Percentiles rank a stretch among this genome's conserved stretches.
These are phyloP conservation scores for Serinus canaria DNA, from an alignment of 2,113 vertebrate species.

Conservation along the genomic window DNA sequence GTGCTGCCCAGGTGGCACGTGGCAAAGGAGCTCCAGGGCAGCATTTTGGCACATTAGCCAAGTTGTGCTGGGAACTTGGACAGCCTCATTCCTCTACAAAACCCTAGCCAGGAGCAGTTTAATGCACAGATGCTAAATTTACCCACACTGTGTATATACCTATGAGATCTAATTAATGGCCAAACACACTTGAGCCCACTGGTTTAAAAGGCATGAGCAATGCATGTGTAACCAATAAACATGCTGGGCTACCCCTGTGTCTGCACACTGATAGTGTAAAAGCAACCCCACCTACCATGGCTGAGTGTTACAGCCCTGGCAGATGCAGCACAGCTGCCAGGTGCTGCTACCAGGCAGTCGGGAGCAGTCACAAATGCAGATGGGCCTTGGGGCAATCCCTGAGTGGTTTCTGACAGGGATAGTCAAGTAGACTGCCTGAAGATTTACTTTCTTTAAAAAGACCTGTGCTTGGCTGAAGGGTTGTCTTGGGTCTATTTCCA, in stretches of 20 bases:
- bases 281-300: background rate
- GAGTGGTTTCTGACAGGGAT: background rate
- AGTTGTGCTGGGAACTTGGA: background rate
- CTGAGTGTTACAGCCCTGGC: background rate
- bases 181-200: background rate
- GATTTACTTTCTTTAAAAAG: background rate
- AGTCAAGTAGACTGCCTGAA: background rate
- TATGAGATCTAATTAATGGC: background rate
- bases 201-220: background rate
- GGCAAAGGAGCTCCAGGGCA: background rate
- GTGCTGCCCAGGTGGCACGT: background rate
- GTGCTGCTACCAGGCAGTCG: background rate
- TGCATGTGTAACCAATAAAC: conserved; percentile 4
- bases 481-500: background rate
- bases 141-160: background rate
- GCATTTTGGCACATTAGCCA: background rate
- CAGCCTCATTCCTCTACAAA: background rate
- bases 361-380: background rate
- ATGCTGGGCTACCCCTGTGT: background rate
- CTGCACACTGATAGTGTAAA: background rate
- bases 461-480: background rate
- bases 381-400: background rate
- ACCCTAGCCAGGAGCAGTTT: background rate
- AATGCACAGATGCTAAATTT: background rate
- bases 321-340: background rate